Evolutionary conservation across 2,113 vertebrate species (phyloP).

Genomic region (Cinclus cinclus): DNA sequence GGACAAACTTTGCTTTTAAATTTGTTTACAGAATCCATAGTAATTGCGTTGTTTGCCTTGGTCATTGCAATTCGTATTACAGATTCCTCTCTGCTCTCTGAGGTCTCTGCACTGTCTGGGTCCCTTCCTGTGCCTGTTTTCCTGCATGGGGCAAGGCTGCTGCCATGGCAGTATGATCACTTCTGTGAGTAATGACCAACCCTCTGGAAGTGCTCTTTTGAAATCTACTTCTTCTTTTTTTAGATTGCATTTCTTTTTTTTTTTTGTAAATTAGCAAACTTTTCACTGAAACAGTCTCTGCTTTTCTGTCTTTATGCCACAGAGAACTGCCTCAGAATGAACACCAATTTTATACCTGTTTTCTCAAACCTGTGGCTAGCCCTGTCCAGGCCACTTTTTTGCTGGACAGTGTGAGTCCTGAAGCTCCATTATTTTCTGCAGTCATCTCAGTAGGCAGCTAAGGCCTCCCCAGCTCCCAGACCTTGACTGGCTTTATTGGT

Average conservation of each 20-base stretch:
- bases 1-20: background rate
- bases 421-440: background rate
- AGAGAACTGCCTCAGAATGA: background rate
- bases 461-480: background rate
- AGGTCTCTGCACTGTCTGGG: background rate
- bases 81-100: background rate
- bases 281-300: background rate
- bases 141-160: background rate
- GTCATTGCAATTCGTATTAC: fast-evolving
- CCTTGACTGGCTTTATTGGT: background rate
- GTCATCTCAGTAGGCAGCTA: fast-evolving
- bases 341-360: background rate
- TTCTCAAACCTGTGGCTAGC: background rate
- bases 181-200: background rate
- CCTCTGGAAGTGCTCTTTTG: background rate
- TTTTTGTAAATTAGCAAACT: background rate
- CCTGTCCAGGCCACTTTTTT: background rate
- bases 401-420: background rate
- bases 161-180: fast-evolving
- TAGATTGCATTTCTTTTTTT: background rate
- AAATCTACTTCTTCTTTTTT: background rate
- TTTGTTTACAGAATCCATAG: background rate
- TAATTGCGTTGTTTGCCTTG: background rate
- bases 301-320: background rate
- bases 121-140: background rate